Percentiles rank a stretch among this genome's conserved stretches.
phyloP scores from a whole-genome alignment of 2,797 vertebrate species.

The Linurgus olivaceus region DNA sequence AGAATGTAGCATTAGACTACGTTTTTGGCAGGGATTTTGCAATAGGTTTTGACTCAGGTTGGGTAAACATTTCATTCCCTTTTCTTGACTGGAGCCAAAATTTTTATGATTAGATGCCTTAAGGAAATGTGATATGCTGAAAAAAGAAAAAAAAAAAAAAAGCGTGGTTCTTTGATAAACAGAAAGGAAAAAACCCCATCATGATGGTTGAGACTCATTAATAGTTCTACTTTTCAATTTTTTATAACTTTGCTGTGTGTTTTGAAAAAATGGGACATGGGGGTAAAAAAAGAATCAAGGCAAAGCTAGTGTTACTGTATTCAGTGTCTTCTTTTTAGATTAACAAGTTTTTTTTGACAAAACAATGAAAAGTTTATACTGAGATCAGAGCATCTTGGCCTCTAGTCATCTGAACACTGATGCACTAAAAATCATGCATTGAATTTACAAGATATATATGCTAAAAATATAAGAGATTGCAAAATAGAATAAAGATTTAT shows the following conservation, averaged over 20 bases:
- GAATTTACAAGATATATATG: not conserved
- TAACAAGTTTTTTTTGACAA: not conserved
- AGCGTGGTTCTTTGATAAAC: not conserved
- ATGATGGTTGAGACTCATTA: not conserved
- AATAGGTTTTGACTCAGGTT: not conserved
- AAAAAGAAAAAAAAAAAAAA: not conserved
- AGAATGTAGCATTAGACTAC: not conserved
- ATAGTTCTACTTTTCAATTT: conserved; percentile 15
- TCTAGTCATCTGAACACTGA: not conserved
- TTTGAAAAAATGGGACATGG: not conserved
- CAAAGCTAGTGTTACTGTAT: not conserved
- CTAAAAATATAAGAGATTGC: not conserved
- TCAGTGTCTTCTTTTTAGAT: not conserved
- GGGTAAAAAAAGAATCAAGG: not conserved
- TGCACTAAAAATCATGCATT: not conserved
- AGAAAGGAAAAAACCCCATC: not conserved
- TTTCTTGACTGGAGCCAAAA: not conserved
- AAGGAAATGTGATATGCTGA: not conserved
- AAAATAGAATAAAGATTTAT: not conserved
- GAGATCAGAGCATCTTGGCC: not conserved
- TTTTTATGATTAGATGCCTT: conserved; percentile 10
- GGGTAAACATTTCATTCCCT: not conserved
- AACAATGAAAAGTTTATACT: not conserved
- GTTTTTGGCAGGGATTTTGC: not conserved
- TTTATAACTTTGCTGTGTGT: not conserved